phyloP scores from a whole-genome alignment of 2,113 vertebrate species.

The Hypanus sabinus region DNA sequence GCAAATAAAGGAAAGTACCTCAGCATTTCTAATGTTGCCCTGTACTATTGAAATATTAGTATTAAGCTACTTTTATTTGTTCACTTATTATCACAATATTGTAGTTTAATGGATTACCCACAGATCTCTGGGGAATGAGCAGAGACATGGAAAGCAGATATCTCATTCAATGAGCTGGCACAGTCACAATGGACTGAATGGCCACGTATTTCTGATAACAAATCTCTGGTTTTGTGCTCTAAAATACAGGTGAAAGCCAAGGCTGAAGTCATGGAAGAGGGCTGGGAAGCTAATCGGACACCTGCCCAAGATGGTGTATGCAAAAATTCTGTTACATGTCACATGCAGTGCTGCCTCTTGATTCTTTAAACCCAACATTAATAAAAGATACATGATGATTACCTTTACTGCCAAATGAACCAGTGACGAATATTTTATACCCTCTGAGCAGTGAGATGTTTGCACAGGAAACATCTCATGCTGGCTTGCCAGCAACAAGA shows the following conservation, averaged over 20 bases:
- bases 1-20: background rate
- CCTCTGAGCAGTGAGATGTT: no score
- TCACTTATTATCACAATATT: background rate
- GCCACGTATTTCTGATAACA: background rate
- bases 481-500: no score
- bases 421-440: no score
- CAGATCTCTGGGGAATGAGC: background rate
- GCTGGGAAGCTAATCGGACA: no score
- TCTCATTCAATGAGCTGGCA: background rate
- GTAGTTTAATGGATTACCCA: background rate
- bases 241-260: background rate
- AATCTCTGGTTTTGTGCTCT: background rate
- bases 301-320: no score
- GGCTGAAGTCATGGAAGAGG: background rate
- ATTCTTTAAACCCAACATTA: no score
- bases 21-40: background rate
- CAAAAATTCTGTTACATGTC: no score
- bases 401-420: no score
- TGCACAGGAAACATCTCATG: no score
- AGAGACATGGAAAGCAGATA: background rate
- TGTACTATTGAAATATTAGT: background rate
- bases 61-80: background rate
- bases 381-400: no score
- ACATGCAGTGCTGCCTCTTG: no score
- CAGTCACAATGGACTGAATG: background rate